A percentile compares a stretch with the other conserved stretches of the same genome.
Conservation (phyloP, 2,797 vertebrate genomes). For the Mormyrops boulengeri region DNA sequence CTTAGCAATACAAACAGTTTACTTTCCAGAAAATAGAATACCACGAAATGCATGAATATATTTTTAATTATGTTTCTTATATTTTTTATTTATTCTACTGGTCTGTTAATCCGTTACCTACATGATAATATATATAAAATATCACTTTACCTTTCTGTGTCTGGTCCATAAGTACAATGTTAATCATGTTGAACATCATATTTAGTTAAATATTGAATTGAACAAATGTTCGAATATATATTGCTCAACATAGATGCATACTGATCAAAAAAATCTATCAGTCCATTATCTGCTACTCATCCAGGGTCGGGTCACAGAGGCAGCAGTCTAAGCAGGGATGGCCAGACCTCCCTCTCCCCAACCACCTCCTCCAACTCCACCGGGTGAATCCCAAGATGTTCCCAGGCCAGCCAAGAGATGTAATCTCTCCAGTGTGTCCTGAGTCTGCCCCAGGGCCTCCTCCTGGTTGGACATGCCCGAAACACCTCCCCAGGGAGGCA, state of each 20-base stretch:
- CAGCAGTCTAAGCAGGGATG: not conserved
- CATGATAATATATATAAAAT: not conserved
- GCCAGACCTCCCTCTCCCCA: not conserved
- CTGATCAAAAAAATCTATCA: not conserved
- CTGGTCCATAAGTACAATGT: not conserved
- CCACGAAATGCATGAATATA: not conserved
- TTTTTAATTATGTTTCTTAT: not conserved
- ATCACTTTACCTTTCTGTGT: not conserved
- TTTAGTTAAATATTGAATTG: not conserved
- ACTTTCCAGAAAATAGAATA: not conserved
- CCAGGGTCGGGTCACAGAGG: not conserved
- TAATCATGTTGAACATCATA: not conserved
- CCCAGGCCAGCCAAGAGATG: not conserved
- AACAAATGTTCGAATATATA: not conserved
- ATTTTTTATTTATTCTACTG: not conserved
- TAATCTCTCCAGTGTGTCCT: not conserved
- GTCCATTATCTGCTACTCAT: not conserved
- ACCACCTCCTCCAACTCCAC: not conserved
- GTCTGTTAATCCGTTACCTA: not conserved
- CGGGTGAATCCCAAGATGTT: not conserved
- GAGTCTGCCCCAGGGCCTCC: not conserved
- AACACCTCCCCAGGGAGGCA: not conserved
- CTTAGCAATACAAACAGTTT: conserved; percentile 1
- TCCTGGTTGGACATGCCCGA: not conserved
- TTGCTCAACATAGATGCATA: not conserved